Evolutionary conservation across 1,140 invertebrate genomes (phyloP).

Genomic region (Parapsyche elsis): DNA sequence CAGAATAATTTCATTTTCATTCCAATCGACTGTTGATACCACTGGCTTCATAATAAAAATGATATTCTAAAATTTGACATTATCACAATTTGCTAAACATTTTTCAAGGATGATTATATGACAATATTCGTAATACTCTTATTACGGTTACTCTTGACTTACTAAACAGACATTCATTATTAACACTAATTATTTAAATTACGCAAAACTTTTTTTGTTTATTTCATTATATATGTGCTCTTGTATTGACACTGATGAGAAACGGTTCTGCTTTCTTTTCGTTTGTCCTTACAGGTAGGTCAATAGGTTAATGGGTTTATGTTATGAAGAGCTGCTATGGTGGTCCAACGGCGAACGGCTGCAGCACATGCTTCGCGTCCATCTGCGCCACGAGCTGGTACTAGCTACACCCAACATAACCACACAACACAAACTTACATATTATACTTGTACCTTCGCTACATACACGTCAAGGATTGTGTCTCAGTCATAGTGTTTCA

Average conservation of each 20-base stretch:
- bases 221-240: conserved; percentile 24
- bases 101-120: too few species aligned
- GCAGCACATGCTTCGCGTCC: conserved; percentile 60
- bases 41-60: conserved; percentile 30
- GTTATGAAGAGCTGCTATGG: conserved; percentile 65
- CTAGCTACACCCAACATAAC: conserved; percentile 58
- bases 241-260: conserved; percentile 63
- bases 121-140: background rate
- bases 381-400: conserved; percentile 62
- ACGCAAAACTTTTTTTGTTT: background rate
- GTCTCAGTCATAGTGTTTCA: background rate
- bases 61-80: conserved; percentile 19
- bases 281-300: conserved; percentile 56
- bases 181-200: conserved; percentile 18
- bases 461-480: background rate
- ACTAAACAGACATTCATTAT: conserved; percentile 29
- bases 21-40: conserved; percentile 20
- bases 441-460: conserved; percentile 52
- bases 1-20: background rate
- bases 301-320: conserved; percentile 55
- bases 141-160: background rate
- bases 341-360: conserved; percentile 65
- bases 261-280: conserved; percentile 63
- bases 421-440: conserved; percentile 51
- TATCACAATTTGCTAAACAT: conserved; percentile 20